Evolutionary conservation across 2,888 invertebrate species (phyloP).

Genomic region (Penaeus monodon): DNA sequence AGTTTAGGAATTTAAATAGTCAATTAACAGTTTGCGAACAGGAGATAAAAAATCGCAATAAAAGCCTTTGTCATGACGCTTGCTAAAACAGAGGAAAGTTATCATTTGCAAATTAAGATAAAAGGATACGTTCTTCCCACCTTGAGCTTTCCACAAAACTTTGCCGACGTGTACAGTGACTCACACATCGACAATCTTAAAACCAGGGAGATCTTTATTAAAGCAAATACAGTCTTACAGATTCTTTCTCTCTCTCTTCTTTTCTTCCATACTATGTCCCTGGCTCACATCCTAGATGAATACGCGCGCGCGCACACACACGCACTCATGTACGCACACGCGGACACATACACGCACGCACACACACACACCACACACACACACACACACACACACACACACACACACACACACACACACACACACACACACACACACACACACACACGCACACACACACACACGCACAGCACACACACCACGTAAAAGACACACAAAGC

Average conservation of each 20-base stretch:
- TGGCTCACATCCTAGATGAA: neutral
- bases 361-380: constrained; percentile 10
- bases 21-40: too few species aligned
- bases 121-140: too few species aligned
- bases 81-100: too few species aligned
- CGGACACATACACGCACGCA: neutral
- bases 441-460: neutral
- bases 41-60: too few species aligned
- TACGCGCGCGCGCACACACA: neutral
- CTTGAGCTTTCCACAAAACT: too few species aligned
- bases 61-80: too few species aligned
- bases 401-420: neutral
- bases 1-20: too few species aligned
- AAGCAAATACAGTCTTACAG: too few species aligned
- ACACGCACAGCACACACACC: neutral
- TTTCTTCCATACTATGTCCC: too few species aligned
- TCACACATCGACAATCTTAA: neutral
- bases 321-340: neutral
- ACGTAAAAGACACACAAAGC: neutral
- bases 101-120: too few species aligned
- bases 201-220: neutral
- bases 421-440: constrained; percentile 15
- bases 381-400: constrained; percentile 7
- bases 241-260: too few species aligned
- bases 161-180: too few species aligned